Conservation (phyloP, 2,113 vertebrate species). For the Mustela lutreola region DNA sequence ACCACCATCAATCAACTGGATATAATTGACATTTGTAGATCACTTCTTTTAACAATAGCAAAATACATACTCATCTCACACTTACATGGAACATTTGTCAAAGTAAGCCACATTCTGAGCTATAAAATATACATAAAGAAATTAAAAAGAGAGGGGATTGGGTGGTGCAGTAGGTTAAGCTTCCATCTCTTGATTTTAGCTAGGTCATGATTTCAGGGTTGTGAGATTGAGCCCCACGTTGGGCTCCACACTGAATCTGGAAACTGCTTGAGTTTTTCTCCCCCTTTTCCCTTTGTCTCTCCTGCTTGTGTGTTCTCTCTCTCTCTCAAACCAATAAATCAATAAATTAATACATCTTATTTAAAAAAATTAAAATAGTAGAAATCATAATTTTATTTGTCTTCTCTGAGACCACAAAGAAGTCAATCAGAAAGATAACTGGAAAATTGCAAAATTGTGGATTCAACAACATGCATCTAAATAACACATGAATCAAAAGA, state of each 20-base stretch:
- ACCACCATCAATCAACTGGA: background rate
- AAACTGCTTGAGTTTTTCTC: background rate
- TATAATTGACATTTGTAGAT: background rate
- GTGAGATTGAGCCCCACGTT: background rate
- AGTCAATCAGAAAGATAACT: background rate
- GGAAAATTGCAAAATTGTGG: background rate
- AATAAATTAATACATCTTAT: background rate
- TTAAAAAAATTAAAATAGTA: background rate
- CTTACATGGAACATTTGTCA: background rate
- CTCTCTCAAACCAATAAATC: background rate
- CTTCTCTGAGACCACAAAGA: background rate
- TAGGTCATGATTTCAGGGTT: background rate
- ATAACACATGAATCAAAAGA: background rate
- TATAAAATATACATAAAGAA: background rate
- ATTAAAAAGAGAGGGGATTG: background rate
- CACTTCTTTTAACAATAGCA: background rate
- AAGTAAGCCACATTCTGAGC: background rate
- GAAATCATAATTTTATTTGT: background rate
- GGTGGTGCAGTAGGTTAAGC: background rate
- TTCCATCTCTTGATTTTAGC: background rate
- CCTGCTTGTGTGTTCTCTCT: background rate
- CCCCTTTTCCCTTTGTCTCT: background rate
- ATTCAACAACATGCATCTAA: background rate
- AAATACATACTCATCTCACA: background rate
- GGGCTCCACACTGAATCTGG: background rate